Evolutionary conservation across 1,140 invertebrate species (phyloP).

Genomic region (Drosophila lini): DNA sequence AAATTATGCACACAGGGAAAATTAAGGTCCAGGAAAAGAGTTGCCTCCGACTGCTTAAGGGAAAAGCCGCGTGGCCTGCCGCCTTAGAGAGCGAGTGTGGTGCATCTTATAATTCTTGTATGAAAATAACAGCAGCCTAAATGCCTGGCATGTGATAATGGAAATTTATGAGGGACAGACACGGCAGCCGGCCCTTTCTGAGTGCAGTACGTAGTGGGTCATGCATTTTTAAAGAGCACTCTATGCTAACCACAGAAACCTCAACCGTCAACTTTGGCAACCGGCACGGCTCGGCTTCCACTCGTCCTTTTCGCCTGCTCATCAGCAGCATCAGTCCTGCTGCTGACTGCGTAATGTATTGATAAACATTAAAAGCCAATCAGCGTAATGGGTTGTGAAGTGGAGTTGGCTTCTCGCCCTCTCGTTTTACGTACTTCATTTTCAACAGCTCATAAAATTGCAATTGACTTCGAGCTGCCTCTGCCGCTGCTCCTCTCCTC

Average conservation of each 20-base stretch:
- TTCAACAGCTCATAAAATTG: constrained; percentile 82
- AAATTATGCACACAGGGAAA: constrained; percentile 69
- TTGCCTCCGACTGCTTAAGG: constrained; percentile 5
- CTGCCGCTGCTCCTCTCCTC: constrained; percentile 7
- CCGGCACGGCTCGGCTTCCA: constrained; percentile 4
- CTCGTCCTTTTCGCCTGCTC: constrained; percentile 14
- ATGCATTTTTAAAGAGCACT: constrained; percentile 67
- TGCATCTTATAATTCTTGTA: constrained; percentile 78
- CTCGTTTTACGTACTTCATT: constrained; percentile 62
- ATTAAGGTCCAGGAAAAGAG: constrained; percentile 28
- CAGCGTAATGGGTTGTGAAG: constrained; percentile 80
- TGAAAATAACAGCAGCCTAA: constrained; percentile 77
- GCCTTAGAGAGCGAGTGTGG: constrained; percentile 24
- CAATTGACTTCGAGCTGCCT: constrained; percentile 72
- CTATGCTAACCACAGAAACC: constrained; percentile 33
- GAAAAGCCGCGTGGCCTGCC: constrained; percentile 3
- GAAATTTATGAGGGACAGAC: constrained; percentile 71
- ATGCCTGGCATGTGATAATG: constrained; percentile 77
- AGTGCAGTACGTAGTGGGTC: constrained; percentile 22
- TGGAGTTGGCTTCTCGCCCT: constrained; percentile 39
- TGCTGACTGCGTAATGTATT: constrained; percentile 68
- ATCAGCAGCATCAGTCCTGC: constrained; percentile 21
- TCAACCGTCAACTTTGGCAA: constrained; percentile 28
- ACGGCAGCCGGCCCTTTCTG: constrained; percentile 30
- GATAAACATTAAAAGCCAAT: constrained; percentile 82